A percentile compares a stretch with the other conserved stretches of the same genome.
phyloP scores from a whole-genome alignment of 2,797 vertebrate species.

The Dermochelys coriacea region DNA sequence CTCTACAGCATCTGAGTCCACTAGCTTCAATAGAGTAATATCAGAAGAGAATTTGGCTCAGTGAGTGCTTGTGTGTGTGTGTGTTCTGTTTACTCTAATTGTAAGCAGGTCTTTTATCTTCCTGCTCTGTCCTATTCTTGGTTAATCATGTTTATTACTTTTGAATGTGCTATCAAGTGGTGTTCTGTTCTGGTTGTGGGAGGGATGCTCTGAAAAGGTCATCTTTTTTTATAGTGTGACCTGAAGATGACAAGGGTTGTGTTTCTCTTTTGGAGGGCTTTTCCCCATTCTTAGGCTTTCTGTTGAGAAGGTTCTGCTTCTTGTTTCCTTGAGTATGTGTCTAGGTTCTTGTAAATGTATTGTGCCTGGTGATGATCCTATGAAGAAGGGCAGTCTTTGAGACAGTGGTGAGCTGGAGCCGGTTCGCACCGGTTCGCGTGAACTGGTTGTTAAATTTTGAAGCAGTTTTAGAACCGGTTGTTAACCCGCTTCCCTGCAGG shows the following conservation, averaged over 20 bases:
- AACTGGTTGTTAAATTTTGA: too few relatives aligned
- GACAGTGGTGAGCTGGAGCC: not conserved
- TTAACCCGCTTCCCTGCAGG: too few relatives aligned
- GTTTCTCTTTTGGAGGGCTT: not conserved
- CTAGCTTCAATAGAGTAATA: not conserved
- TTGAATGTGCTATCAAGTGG: not conserved
- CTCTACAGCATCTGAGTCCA: not conserved
- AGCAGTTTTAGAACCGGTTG: too few relatives aligned
- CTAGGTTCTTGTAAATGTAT: not conserved
- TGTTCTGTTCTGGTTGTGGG: not conserved
- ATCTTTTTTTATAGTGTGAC: not conserved
- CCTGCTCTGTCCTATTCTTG: not conserved
- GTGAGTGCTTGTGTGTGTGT: not conserved
- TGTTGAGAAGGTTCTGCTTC: not conserved
- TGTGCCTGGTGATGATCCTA: not conserved
- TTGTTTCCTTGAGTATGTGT: not conserved
- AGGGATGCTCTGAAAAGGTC: too few relatives aligned
- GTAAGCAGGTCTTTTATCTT: too few relatives aligned
- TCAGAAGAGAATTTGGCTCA: not conserved
- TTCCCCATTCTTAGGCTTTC: not conserved
- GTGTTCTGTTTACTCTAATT: not conserved
- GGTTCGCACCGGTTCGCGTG: too few relatives aligned
- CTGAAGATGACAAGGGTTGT: not conserved
- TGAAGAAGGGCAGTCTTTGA: not conserved
- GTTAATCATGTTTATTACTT: not conserved